These are phyloP conservation scores for Pterostichus madidus DNA, from an alignment of 2,888 invertebrate species.

Conservation along the genomic window DNA sequence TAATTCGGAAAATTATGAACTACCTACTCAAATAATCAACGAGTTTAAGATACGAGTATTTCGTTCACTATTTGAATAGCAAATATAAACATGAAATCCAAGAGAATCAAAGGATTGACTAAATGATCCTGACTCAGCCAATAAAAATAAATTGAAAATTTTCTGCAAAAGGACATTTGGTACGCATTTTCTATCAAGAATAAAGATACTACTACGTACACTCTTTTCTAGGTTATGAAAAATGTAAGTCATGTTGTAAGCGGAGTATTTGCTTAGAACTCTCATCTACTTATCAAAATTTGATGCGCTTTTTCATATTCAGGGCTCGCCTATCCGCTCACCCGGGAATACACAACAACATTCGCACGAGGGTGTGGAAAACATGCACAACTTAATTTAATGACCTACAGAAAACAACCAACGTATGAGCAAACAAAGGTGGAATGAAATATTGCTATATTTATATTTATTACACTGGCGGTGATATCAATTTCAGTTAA, in stretches of 20 bases:
- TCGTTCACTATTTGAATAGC: no score
- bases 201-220: constrained; percentile 15
- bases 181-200: constrained; percentile 16
- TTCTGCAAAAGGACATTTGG: background rate
- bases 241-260: constrained; percentile 38
- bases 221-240: constrained; percentile 25
- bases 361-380: constrained; percentile 34
- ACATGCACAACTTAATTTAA: constrained; percentile 52
- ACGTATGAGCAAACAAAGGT: background rate
- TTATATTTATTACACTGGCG: background rate
- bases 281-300: constrained; percentile 62
- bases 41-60: no score
- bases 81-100: no score
- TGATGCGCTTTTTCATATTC: constrained; percentile 59
- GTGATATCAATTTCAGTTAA: constrained; percentile 31
- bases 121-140: background rate
- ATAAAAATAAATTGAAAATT: background rate
- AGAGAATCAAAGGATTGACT: constrained; percentile 1
- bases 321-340: constrained; percentile 39
- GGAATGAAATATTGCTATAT: constrained; percentile 7
- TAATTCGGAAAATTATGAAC: no score
- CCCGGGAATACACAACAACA: constrained; percentile 37
- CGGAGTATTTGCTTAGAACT: constrained; percentile 37
- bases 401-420: background rate
- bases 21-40: no score